Conservation (phyloP, 92 coral and sea anemone species). For the Micromussa lordhowensis region DNA sequence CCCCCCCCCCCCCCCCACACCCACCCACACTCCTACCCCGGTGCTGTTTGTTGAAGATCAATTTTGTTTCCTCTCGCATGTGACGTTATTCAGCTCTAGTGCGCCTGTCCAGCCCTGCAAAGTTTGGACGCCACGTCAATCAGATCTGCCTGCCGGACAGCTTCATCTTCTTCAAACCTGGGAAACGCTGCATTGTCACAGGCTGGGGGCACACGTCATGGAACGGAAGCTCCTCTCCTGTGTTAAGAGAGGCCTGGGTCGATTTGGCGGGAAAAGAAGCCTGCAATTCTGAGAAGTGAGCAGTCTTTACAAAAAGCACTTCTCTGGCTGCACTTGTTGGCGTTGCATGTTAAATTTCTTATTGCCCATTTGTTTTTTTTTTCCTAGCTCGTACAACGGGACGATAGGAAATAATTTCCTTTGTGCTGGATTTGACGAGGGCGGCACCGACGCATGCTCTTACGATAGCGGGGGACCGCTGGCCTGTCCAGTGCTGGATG, state of each 20-base stretch:
- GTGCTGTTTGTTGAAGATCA: too few relatives aligned
- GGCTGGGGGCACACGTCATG: slow-evolving; percentile 97
- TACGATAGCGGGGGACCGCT: slow-evolving; percentile 99
- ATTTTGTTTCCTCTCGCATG: neutral
- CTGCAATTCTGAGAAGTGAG: slow-evolving; percentile 89
- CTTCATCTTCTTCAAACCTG: slow-evolving; percentile 73
- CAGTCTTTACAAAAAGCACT: neutral
- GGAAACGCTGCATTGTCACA: slow-evolving; percentile 86
- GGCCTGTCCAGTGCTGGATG: slow-evolving; percentile 77
- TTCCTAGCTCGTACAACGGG: slow-evolving; percentile 86
- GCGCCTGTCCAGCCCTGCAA: slow-evolving; percentile 73
- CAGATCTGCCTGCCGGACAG: slow-evolving; percentile 85
- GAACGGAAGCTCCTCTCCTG: slow-evolving; percentile 83
- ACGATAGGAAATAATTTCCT: slow-evolving; percentile 82
- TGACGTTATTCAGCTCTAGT: slow-evolving; percentile 74
- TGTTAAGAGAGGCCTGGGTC: slow-evolving; percentile 90
- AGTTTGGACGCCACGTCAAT: slow-evolving; percentile 64
- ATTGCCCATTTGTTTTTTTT: neutral
- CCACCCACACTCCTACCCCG: too few relatives aligned
- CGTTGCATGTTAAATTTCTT: neutral
- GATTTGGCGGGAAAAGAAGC: slow-evolving; percentile 82
- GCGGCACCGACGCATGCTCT: slow-evolving; percentile 94
- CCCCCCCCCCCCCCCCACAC: too few relatives aligned
- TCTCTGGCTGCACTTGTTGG: neutral
- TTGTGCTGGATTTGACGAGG: slow-evolving; percentile 99